Conservation (phyloP, 2,797 vertebrate genomes). For the Paguma larvata region DNA sequence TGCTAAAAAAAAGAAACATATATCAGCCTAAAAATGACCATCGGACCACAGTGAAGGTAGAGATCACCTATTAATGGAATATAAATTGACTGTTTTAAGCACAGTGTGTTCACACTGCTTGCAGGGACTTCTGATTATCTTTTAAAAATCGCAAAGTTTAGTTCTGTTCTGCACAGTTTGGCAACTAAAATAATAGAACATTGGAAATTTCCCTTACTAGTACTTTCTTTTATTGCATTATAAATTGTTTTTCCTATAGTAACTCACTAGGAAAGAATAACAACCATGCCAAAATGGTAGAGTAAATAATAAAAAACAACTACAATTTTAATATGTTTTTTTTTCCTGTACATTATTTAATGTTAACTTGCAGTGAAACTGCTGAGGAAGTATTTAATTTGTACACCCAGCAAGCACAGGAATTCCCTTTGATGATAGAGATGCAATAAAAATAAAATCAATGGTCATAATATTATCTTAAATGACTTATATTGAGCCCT, state of each 20-base stretch:
- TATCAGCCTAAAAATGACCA: not conserved
- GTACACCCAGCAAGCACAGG: not conserved
- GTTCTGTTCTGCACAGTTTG: not conserved
- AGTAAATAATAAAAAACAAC: constrained; percentile 71
- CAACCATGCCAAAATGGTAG: constrained; percentile 3
- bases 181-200: constrained; percentile 35
- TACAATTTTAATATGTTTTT: constrained; percentile 42
- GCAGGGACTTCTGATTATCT: not conserved
- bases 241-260: constrained; percentile 39
- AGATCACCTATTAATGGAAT: not conserved
- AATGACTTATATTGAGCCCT: not conserved
- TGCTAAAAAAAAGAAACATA: not conserved
- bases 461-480: not conserved
- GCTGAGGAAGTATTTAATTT: constrained; percentile 36
- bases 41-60: not conserved
- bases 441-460: constrained; percentile 53
- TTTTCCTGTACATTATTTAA: constrained; percentile 50
- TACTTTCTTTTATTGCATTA: constrained; percentile 61
- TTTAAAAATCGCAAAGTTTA: not conserved
- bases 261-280: constrained; percentile 49
- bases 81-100: not conserved
- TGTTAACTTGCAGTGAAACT: constrained; percentile 13
- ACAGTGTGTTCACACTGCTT: not conserved
- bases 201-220: constrained; percentile 14
- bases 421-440: not conserved